Base-by-base conservation (phyloP, 2,797 vertebrate genomes). In the Brachymystax lenok region DNA sequence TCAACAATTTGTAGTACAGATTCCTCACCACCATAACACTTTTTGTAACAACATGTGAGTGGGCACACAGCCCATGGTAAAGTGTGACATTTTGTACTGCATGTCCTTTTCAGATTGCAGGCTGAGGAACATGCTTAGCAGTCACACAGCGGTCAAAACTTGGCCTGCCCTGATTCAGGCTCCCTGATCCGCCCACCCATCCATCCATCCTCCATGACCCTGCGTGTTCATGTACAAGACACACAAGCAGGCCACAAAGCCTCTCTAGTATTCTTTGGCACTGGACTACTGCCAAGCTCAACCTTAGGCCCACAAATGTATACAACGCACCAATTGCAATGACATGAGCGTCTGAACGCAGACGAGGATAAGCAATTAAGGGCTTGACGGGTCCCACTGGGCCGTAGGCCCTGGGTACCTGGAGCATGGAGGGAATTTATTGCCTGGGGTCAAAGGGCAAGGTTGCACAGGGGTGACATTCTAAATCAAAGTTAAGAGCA, bases 361-460 rank as follows among this genome's bases (percentile, higher is more conserved):
- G 88, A 85, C 50, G 79, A 85, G 79, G 87, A 86, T 77, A 83
- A 88, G 88, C 86, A 79, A 86, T 88, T 90, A 88, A 83, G 80
- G 76, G 7, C 72, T 19, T 80, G 72, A 80, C 56, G 2, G 75
- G 77, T 82, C 88, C 71, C 59, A 0, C 2, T 33, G 85, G 90
- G 84, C 74, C 67, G 1, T 79, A 87, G 86, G 80, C 82, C 88
- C 84, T 66, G 74, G 80, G 83, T 86, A 91, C 90, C 90, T 85
- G 61, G 82, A 83, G 87, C 85, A 0, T 81, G 82, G 59, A 1
- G 64, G 61, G 82, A 75, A 86, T 92, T 91, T 91, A 93, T 89
- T 74, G 35, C 28, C 0, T 19, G 64, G 46, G 88, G 86, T 91
- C 83, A 88, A 52, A 87, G 90, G 82, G 83, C 89, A 89, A 85